Evolutionary conservation across 2,888 invertebrate species (phyloP).

Genomic region (Hypsopygia costalis): DNA sequence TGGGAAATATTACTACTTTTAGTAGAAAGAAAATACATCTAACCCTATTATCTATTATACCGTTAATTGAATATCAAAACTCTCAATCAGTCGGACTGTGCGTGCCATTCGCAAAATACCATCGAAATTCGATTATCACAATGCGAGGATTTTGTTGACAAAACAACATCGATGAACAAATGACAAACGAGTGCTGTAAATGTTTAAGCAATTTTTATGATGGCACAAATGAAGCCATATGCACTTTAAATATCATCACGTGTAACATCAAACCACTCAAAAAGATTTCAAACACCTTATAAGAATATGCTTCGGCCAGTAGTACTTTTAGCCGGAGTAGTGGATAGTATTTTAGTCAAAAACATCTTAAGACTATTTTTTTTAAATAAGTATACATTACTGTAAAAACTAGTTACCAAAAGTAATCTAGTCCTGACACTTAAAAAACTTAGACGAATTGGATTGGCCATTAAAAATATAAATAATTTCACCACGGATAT

Average conservation of each 20-base stretch:
- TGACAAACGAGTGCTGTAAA: conserved; percentile 20
- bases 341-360: too few species aligned
- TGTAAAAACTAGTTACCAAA: too few species aligned
- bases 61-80: conserved; percentile 27
- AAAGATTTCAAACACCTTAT: too few species aligned
- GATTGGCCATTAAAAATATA: too few species aligned
- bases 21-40: background rate
- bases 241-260: conserved; percentile 2
- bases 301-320: too few species aligned
- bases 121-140: conserved; percentile 16
- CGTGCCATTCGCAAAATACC: conserved; percentile 19
- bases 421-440: too few species aligned
- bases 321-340: too few species aligned
- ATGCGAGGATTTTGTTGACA: conserved; percentile 17
- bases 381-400: too few species aligned
- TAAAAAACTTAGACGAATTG: too few species aligned
- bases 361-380: too few species aligned
- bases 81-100: conserved; percentile 40
- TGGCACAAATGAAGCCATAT: conserved; percentile 3
- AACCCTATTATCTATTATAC: conserved; percentile 1
- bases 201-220: conserved; percentile 20
- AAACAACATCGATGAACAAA: conserved; percentile 6
- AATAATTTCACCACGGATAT: background rate
- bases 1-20: background rate
- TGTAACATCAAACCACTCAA: conserved; percentile 12